A percentile compares a stretch with the other conserved stretches of the same genome.
phyloP scores from a whole-genome alignment of 2,113 vertebrate species.

The Gopherus flavomarginatus region DNA sequence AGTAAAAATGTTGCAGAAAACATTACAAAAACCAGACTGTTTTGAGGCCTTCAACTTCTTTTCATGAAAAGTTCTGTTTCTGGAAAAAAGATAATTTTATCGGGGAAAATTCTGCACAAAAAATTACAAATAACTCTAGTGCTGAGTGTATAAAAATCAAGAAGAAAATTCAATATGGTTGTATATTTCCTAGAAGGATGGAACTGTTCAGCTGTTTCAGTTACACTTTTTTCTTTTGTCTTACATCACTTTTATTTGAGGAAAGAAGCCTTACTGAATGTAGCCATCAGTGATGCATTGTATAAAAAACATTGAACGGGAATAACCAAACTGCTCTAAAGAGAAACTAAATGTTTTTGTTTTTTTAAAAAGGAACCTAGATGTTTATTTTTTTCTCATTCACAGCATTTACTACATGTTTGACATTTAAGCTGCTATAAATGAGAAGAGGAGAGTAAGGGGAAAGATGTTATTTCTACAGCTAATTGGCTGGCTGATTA shows the following conservation, averaged over 20 bases:
- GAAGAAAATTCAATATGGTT: not conserved
- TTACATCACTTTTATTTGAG: slow-evolving; percentile 16
- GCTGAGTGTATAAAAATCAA: not conserved
- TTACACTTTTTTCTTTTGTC: not conserved
- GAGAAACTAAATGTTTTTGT: not conserved
- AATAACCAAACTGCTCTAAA: not conserved
- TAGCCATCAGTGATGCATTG: not conserved
- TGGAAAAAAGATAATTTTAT: not conserved
- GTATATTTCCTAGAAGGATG: not conserved
- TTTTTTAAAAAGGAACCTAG: slow-evolving; percentile 56
- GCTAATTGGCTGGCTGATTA: slow-evolving; percentile 81
- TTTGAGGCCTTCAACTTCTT: not conserved
- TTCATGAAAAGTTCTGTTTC: not conserved
- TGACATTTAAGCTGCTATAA: slow-evolving; percentile 80
- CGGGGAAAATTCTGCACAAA: not conserved
- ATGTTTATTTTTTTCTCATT: slow-evolving; percentile 66
- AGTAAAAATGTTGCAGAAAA: not conserved
- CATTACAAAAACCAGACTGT: not conserved
- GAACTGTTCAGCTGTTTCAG: not conserved
- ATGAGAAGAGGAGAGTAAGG: slow-evolving; percentile 77
- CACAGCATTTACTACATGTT: slow-evolving; percentile 77
- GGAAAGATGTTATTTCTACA: slow-evolving; percentile 76
- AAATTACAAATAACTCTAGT: not conserved
- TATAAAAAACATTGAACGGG: not conserved
- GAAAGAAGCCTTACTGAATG: slow-evolving; percentile 23